Evolutionary conservation across 2,797 vertebrate genomes (phyloP), one percentile per base, ranked within the genome.

Genomic region (Anguilla obscura): DNA sequence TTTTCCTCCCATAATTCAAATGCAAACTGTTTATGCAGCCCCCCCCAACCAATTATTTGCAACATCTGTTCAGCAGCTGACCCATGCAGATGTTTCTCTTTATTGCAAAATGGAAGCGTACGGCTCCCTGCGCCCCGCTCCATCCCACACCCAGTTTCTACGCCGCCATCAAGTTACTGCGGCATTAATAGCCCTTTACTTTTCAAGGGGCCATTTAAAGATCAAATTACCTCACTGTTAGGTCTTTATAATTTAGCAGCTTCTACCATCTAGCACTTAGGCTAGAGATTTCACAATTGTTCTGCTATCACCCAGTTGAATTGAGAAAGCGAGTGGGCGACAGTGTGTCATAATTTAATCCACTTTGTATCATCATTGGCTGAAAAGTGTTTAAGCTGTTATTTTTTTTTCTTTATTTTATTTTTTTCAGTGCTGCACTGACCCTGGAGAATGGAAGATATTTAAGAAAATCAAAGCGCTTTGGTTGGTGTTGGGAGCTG

Each of bases 31-130:
- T 76, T 40, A 76, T 12, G 33, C 33, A 76, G 36, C 74, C 16
- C 74, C 40, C 36, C 40, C 74, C 40, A 40, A 76, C 74, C 74
- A 76, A 76, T 76, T 76, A 76, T 76, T 76, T 76, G 30, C 74
- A 36, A 76, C 74, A 76, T 76, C 74, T 76, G 74, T 76, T 76
- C 12, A 18, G 36, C 74, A 76, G 30, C 74, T 76, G 74, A 76
- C 74, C 74, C 74, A 21, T 36, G 16, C 36, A 76, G 74, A 76
- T 76, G 74, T 76, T 76, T 21, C 74, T 76, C 74, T 40, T 40
- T 16, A 76, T 16, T 40, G 9, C 16, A 36, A 6, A 16, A 40
- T 21, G 33, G 3, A 5, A 76, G 74, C 18, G 33, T 21, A 40
- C 14, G 36, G 3, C 30, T 76, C 74, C 74, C 74, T 36, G 69